Evolutionary conservation across 2,113 vertebrate species (phyloP).

Genomic region (Peromyscus maniculatus): DNA sequence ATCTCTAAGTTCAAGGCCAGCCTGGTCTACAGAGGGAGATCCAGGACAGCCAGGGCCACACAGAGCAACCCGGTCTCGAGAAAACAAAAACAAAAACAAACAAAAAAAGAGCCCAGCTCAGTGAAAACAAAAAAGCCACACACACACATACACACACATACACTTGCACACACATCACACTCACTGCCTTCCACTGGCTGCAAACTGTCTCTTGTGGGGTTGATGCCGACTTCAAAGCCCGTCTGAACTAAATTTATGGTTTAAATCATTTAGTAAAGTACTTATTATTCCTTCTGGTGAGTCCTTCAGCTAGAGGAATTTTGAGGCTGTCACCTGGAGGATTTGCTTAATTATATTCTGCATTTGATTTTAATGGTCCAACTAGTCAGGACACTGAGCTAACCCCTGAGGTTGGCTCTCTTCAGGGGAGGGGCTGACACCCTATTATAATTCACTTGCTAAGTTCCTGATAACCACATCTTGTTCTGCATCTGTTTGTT

Average conservation of each 20-base stretch:
- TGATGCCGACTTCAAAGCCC: slow-evolving; percentile 40
- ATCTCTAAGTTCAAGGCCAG: neutral
- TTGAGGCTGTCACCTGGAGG: slow-evolving; percentile 61
- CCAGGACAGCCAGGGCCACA: neutral
- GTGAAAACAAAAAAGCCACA: neutral
- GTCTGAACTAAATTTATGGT: slow-evolving; percentile 38
- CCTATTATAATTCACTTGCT: slow-evolving; percentile 51
- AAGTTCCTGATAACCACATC: slow-evolving; percentile 50
- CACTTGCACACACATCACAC: neutral
- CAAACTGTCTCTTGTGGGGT: neutral
- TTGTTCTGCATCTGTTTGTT: slow-evolving; percentile 67
- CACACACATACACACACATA: no score
- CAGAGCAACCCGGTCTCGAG: neutral
- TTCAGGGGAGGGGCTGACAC: slow-evolving; percentile 45
- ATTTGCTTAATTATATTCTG: slow-evolving; percentile 83
- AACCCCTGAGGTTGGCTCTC: slow-evolving; percentile 34
- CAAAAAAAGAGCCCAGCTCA: neutral
- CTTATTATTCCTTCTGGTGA: slow-evolving; percentile 52
- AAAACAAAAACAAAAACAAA: neutral
- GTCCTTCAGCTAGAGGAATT: slow-evolving; percentile 44
- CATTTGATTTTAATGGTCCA: slow-evolving; percentile 82
- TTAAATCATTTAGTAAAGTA: slow-evolving; percentile 40
- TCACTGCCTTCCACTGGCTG: neutral
- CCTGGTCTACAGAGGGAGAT: no score
- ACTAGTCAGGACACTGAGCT: slow-evolving; percentile 56